Evolutionary conservation across 2,797 vertebrate genomes (phyloP), one percentile per base, ranked within the genome.

Genomic region (Phyllotis vaccarum): DNA sequence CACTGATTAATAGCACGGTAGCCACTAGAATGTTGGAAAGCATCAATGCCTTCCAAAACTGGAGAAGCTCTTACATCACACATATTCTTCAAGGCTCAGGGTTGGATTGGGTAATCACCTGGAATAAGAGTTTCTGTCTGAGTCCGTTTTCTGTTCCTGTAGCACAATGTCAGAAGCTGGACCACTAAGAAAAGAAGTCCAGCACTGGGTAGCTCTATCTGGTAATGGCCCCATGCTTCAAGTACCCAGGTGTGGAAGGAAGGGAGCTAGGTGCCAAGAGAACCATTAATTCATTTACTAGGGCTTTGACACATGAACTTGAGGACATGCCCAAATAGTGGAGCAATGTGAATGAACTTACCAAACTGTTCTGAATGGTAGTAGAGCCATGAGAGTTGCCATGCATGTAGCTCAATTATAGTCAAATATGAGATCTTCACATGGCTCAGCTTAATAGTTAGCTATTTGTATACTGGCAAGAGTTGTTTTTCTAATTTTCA

Each of bases 401-500:
- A 52, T 93, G 90, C 82, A 2, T 66, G 13, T 89, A 64, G 16
- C 82, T 93, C 78, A 96, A 11, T 66, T n/a, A 34, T 9, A 78
- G 27, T 75, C 34, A 94, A 58, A 75, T 66, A 43, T 6, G 43
- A 95, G 89, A 90, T 94, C 83, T 90, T 82, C 40, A 37, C 60
- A 90, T 21, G 34, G 31, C 64, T 86, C 82, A 78, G 46, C 13
- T 9, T 80, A n/a, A 78, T 64, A 87, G 60, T 86, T 22, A 86
- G 60, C 62, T 40, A 58, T 8, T 37, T 72, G 1, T 70, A 78
- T 31, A 40, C 66, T 76, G 58, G 31, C 64, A 92, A 95, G n/a
- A 93, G 19, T 90, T 82, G 60, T 75, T 94, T 96, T 93, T 91
- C 27, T 93, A 60, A n/a, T 88, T 94, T 95, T 2, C 85, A 90